phyloP scores from a whole-genome alignment of 2,797 vertebrate genomes.

The Mareca penelope region DNA sequence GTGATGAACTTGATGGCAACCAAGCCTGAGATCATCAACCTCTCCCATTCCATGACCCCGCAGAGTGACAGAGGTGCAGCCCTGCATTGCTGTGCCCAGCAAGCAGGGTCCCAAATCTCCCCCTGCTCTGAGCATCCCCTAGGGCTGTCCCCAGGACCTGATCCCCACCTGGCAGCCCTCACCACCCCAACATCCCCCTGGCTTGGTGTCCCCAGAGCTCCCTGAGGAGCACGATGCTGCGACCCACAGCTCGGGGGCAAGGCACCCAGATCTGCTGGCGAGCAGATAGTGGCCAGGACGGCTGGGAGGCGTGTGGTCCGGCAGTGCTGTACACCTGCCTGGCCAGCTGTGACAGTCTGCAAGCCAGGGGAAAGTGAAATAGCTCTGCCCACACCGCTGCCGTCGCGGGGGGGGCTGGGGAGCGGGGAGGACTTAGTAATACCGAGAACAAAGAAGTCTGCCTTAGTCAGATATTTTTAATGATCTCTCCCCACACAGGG shows the following conservation, averaged over 20 bases:
- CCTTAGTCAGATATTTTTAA: slow-evolving; percentile 82
- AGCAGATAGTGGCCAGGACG: not conserved
- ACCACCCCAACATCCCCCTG: not conserved
- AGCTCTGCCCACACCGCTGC: slow-evolving; percentile 37
- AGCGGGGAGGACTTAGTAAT: slow-evolving; percentile 71
- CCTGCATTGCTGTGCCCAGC: not conserved
- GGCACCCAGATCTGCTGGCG: not conserved
- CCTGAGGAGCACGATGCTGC: not conserved
- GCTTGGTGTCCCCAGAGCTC: not conserved
- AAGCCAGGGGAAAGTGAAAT: slow-evolving; percentile 74
- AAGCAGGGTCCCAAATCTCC: not conserved
- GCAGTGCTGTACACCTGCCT: slow-evolving; percentile 58
- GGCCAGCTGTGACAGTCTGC: slow-evolving; percentile 30
- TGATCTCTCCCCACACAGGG: slow-evolving; percentile 70
- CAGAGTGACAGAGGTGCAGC: not conserved
- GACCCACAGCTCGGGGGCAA: not conserved
- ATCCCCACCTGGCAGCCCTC: not conserved
- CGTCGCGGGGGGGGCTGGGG: not conserved
- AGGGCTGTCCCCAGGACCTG: not conserved
- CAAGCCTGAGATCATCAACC: not conserved
- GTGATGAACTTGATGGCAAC: not conserved
- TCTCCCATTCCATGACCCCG: not conserved
- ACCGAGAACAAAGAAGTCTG: slow-evolving; percentile 76
- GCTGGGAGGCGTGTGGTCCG: not conserved
- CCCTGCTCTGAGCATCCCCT: not conserved